Evolutionary conservation across 2,888 invertebrate species (phyloP), one percentile per base, ranked within the genome.

Genomic region (Leptinotarsa rubiginosa): DNA sequence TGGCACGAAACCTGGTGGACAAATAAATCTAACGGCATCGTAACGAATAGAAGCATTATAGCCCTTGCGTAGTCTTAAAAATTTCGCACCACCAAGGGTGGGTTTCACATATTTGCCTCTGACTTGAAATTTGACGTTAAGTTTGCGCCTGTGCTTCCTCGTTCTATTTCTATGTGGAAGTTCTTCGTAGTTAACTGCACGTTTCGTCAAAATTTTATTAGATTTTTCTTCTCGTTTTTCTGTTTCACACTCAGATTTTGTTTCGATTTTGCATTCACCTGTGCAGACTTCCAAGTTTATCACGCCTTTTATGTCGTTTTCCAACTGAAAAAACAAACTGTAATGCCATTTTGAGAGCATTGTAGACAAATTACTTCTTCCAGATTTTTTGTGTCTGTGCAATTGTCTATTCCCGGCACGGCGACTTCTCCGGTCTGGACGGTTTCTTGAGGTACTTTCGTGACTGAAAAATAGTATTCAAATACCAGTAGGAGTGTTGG

Each of bases 1-100:
- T 16, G 89, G 84, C 3, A 92, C 86, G 78, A 89, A 90, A 20
- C 92, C 92, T 20, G 83, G 79, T 7, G 90, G 88, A 81, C 92
- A 92, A 3, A 82, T 75, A 47, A 87, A 78, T 72, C 81, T 84
- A 0, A 72, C 52, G 59, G 73, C 76, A 25, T 78, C 25, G 64
- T 75, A 80, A 66, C 77, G 76, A 4, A 82, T 67, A 0, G 79
- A 76, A 16, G 75, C 62, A 65, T 81, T 81, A 5, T 73, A 65
- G 16, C 73, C 76, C 13, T 50, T 69, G 18, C 73, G 66, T 52
- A 78, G 25, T 73, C 68, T 71, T n/a, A 73, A n/a, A 49, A 69
- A 69, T 50, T 77, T 71, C 5, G 49, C 47, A 13, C 65, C 59
- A 41, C 49, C 47, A 25, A 72, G 74, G 41, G 70, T 54, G n/a